Percentiles rank a stretch among this genome's conserved stretches.
phyloP scores from a whole-genome alignment of 2,888 invertebrate species.

The Lasioglossum figueresi region DNA sequence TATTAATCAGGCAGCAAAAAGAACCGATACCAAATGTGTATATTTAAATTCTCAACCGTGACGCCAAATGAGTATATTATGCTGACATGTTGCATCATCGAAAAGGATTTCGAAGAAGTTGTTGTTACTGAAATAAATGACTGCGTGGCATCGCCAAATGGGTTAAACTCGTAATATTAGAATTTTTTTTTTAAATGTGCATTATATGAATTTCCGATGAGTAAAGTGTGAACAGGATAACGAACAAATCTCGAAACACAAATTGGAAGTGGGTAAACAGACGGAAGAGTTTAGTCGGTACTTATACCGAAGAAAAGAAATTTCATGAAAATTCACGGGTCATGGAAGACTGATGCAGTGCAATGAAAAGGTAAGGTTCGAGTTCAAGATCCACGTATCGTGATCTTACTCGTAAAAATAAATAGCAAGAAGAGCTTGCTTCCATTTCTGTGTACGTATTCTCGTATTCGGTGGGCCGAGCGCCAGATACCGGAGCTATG shows the following conservation, averaged over 20 bases:
- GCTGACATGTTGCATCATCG: too few species aligned
- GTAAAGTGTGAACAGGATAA: not conserved
- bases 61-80: too few species aligned
- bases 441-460: slow-evolving; percentile 66
- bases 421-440: slow-evolving; percentile 24
- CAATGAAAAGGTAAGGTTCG: slow-evolving; percentile 19
- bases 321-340: slow-evolving; percentile 18
- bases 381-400: slow-evolving; percentile 23
- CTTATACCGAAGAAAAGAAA: not conserved
- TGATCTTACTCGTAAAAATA: slow-evolving; percentile 27
- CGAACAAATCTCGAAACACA: not conserved
- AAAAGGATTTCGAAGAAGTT: too few species aligned
- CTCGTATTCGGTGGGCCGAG: slow-evolving; percentile 65
- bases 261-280: not conserved
- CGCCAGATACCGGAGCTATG: slow-evolving; percentile 74
- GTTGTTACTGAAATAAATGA: too few species aligned
- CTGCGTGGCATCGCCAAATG: too few species aligned
- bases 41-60: too few species aligned
- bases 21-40: too few species aligned
- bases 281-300: not conserved
- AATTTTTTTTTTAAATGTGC: too few species aligned
- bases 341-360: slow-evolving; percentile 11
- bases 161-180: too few species aligned
- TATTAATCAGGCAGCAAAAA: too few species aligned
- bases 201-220: not conserved